Evolutionary conservation across 2,797 vertebrate species (phyloP).

Genomic region (Cryptoblepharus egeriae): DNA sequence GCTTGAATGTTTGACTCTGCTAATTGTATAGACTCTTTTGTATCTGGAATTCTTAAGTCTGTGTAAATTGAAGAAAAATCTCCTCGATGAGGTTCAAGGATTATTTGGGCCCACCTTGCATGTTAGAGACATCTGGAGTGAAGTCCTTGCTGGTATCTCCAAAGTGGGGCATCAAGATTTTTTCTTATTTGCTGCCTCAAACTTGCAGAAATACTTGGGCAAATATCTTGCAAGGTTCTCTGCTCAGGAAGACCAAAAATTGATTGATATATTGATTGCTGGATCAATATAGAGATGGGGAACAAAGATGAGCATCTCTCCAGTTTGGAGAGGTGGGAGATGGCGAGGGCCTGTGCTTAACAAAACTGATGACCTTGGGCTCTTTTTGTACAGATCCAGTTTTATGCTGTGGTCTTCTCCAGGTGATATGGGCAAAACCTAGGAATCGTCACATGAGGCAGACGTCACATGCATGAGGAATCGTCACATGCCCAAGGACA

Average conservation of each 20-base stretch:
- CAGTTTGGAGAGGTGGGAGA: too few species aligned
- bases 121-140: constrained; percentile 21
- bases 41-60: background rate
- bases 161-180: constrained; percentile 29
- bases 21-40: background rate
- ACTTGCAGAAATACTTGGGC: constrained; percentile 49
- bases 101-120: constrained; percentile 55
- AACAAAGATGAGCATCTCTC: background rate
- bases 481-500: too few species aligned
- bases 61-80: background rate
- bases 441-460: background rate
- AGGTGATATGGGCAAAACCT: background rate
- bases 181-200: constrained; percentile 28
- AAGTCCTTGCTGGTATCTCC: constrained; percentile 61
- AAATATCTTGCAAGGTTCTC: background rate
- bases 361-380: too few species aligned
- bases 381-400: constrained; percentile 1
- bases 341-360: too few species aligned
- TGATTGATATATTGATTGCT: too few species aligned
- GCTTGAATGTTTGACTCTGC: background rate
- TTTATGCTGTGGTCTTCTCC: constrained; percentile 21
- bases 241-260: background rate
- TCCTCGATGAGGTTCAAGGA: constrained; percentile 59
- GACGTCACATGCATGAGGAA: too few species aligned
- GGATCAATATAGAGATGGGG: background rate